Percentiles rank a stretch among this genome's conserved stretches.
These are phyloP conservation scores for Eilema depressum DNA, from an alignment of 2,888 invertebrate species.

Conservation along the genomic window DNA sequence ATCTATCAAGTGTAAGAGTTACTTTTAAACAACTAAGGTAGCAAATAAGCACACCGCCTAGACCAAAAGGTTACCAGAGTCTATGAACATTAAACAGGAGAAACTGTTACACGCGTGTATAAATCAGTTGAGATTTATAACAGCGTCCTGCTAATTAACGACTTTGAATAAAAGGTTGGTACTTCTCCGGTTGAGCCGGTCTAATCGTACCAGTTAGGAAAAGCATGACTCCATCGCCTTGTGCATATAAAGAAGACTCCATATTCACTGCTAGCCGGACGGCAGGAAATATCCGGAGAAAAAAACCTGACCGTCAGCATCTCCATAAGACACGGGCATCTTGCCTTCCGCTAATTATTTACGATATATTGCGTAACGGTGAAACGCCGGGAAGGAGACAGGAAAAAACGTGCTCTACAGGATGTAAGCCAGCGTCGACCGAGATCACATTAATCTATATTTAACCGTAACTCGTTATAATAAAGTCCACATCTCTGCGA, in stretches of 20 bases:
- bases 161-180: background rate
- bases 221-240: conserved; percentile 4
- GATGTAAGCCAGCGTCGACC: conserved; percentile 73
- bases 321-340: conserved; percentile 86
- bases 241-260: conserved; percentile 59
- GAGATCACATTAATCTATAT: conserved; percentile 59
- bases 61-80: background rate
- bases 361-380: conserved; percentile 87
- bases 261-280: conserved; percentile 70
- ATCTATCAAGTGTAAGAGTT: background rate
- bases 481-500: conserved; percentile 67
- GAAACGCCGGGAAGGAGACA: conserved; percentile 85
- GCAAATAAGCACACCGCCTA: background rate
- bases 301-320: conserved; percentile 80
- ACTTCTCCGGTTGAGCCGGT: background rate
- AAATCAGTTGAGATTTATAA: background rate
- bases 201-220: background rate
- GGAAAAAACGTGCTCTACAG: conserved; percentile 83
- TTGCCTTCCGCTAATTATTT: conserved; percentile 87
- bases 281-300: conserved; percentile 77
- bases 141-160: background rate
- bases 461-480: conserved; percentile 59
- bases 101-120: background rate
- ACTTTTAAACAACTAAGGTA: background rate
- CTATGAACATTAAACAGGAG: background rate